These are phyloP conservation scores for Paramormyrops hopkinsi DNA, from an alignment of 2,797 vertebrate genomes.

Conservation along the genomic window DNA sequence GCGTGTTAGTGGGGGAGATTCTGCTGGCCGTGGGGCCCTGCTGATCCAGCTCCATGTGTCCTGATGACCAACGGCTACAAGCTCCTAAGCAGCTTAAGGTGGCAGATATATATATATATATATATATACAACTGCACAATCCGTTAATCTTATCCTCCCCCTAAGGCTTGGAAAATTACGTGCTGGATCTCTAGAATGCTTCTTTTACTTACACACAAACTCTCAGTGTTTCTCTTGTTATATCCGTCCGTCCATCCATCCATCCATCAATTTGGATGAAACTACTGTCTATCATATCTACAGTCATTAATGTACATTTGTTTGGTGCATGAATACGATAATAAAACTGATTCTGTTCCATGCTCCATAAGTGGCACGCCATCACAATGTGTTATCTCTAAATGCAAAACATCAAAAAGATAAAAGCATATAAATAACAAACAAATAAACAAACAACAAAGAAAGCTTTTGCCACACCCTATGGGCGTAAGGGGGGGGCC, in stretches of 20 bases:
- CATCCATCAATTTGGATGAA: not conserved
- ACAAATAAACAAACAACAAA: conserved; percentile 52
- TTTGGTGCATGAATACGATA: not conserved
- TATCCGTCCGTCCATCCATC: not conserved
- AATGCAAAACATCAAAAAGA: conserved; percentile 45
- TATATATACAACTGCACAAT: conserved; percentile 45
- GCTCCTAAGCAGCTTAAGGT: conserved; percentile 38
- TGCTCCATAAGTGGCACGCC: not conserved
- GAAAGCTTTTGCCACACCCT: not conserved
- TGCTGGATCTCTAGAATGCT: conserved; percentile 46
- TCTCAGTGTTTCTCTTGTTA: not conserved
- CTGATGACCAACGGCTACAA: not conserved
- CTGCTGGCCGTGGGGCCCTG: not conserved
- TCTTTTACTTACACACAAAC: conserved; percentile 48
- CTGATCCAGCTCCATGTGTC: not conserved
- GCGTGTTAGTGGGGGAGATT: not conserved
- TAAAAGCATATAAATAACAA: conserved; percentile 46
- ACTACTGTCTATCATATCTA: not conserved
- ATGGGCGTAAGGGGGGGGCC: not conserved
- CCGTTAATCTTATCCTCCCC: conserved; percentile 52
- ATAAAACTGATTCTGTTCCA: not conserved
- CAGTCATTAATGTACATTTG: not conserved
- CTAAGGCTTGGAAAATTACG: conserved; percentile 43
- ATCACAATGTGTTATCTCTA: conserved; percentile 26
- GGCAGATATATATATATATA: conserved; percentile 46